A percentile compares a stretch with the other conserved stretches of the same genome.
Evolutionary conservation across 2,888 invertebrate species (phyloP).

Genomic region (Tholera decimalis): DNA sequence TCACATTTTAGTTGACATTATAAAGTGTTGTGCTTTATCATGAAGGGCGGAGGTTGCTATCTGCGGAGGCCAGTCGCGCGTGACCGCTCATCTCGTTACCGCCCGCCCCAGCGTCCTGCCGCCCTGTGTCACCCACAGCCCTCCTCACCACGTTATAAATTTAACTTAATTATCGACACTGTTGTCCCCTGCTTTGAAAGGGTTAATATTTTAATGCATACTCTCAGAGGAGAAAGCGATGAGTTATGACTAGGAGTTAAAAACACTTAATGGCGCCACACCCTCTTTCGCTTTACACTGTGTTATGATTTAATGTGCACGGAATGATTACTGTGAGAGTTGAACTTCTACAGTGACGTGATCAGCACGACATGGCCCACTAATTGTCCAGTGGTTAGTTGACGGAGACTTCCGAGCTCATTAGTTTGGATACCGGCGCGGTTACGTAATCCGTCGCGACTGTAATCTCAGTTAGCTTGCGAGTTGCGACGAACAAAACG

Average conservation of each 20-base stretch:
- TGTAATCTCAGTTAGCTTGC: slow-evolving; percentile 18
- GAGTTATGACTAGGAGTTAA: slow-evolving; percentile 58
- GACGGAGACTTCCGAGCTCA: slow-evolving; percentile 55
- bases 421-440: slow-evolving; percentile 49
- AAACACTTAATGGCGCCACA: slow-evolving; percentile 49
- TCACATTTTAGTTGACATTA: slow-evolving; percentile 63
- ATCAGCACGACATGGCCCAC: slow-evolving; percentile 35
- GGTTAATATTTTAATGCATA: slow-evolving; percentile 65
- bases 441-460: slow-evolving; percentile 51
- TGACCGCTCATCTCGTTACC: slow-evolving; percentile 87
- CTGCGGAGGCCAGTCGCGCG: slow-evolving; percentile 80
- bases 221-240: slow-evolving; percentile 61
- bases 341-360: slow-evolving; percentile 34
- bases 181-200: slow-evolving; percentile 68
- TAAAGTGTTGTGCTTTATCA: slow-evolving; percentile 70
- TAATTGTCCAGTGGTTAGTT: slow-evolving; percentile 49
- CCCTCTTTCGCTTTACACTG: slow-evolving; percentile 35
- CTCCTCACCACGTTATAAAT: slow-evolving; percentile 73
- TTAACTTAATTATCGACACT: slow-evolving; percentile 79
- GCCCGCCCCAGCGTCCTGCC: slow-evolving; percentile 54
- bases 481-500: slow-evolving; percentile 29
- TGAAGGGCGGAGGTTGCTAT: slow-evolving; percentile 73
- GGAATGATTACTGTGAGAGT: slow-evolving; percentile 43
- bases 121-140: slow-evolving; percentile 55
- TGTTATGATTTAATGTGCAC: slow-evolving; percentile 45